Percentiles rank a stretch among this genome's conserved stretches.
Conservation (phyloP, 2,797 vertebrate species). For the Gambelia wislizenii region DNA sequence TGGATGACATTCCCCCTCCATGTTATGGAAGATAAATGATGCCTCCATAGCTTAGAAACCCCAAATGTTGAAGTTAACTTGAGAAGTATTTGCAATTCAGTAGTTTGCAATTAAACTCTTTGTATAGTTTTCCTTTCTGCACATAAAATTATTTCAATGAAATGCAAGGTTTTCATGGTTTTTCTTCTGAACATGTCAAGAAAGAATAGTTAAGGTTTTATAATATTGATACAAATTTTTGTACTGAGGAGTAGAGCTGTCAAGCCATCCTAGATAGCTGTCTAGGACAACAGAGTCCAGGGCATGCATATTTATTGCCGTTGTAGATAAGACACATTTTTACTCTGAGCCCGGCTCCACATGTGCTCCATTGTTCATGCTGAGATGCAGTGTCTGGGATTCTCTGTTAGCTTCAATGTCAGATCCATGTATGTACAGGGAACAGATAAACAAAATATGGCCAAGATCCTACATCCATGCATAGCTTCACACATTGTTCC, state of each 20-base stretch:
- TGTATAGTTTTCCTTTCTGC: not conserved
- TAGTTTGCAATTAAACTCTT: not conserved
- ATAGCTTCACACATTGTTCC: too few relatives aligned
- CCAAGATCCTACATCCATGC: too few relatives aligned
- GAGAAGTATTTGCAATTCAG: not conserved
- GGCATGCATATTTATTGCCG: not conserved
- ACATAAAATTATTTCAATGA: not conserved
- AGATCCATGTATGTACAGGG: not conserved
- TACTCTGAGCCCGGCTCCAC: not conserved
- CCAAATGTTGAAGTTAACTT: not conserved
- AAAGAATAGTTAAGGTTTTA: not conserved
- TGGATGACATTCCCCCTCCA: not conserved
- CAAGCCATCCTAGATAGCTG: not conserved
- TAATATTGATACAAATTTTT: not conserved
- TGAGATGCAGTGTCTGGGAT: not conserved
- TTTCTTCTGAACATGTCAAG: not conserved
- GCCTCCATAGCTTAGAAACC: not conserved
- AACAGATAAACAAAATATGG: too few relatives aligned
- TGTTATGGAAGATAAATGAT: not conserved
- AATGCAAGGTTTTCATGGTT: not conserved
- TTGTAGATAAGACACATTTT: not conserved
- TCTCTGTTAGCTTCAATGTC: not conserved
- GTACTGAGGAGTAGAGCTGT: not conserved
- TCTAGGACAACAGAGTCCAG: not conserved
- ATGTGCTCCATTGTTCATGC: not conserved